Evolutionary conservation across 2,113 vertebrate species (phyloP).

Genomic region (Oreochromis spilurus): DNA sequence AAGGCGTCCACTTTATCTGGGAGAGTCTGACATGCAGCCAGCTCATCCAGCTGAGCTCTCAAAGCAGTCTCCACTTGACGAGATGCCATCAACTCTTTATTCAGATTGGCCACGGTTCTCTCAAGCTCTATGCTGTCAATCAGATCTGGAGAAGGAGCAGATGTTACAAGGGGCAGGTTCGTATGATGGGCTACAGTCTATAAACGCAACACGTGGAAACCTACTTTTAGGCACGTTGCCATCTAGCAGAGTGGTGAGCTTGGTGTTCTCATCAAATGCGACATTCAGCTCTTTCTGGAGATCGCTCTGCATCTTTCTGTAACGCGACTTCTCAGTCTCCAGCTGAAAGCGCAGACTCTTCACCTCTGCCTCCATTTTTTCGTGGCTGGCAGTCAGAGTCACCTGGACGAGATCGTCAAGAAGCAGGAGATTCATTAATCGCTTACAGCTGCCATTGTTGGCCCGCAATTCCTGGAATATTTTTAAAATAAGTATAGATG

Average conservation of each 20-base stretch:
- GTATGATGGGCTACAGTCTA: no score
- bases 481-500: neutral
- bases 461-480: neutral
- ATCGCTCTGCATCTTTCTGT: conserved; percentile 81
- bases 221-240: conserved; percentile 87
- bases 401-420: conserved; percentile 52
- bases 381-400: conserved; percentile 57
- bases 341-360: conserved; percentile 69
- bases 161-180: neutral
- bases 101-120: conserved; percentile 65
- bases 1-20: conserved; percentile 68
- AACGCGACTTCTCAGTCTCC: conserved; percentile 72
- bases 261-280: conserved; percentile 83
- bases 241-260: conserved; percentile 77
- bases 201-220: neutral
- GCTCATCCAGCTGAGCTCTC: conserved; percentile 36
- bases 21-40: conserved; percentile 49
- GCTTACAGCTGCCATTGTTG: neutral
- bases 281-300: conserved; percentile 85
- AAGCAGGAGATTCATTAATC: neutral
- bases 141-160: conserved; percentile 49
- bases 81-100: conserved; percentile 71
- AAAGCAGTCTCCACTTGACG: conserved; percentile 41
- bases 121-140: conserved; percentile 74
- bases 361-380: conserved; percentile 77